phyloP scores from a whole-genome alignment of 2,113 vertebrate genomes.

The Xenus cinereus region DNA sequence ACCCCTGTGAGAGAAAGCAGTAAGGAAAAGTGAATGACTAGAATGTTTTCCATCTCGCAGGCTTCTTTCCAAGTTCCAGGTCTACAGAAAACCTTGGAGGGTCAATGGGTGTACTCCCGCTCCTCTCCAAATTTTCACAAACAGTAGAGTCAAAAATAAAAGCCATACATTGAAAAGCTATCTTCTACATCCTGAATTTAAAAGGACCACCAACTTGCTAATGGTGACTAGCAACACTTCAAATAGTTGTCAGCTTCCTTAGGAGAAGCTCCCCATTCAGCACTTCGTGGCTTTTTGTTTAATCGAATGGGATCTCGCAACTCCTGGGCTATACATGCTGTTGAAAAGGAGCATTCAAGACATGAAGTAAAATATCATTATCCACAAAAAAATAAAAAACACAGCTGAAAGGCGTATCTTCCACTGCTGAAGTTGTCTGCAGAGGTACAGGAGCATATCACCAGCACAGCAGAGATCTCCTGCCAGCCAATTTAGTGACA shows the following conservation, averaged over 20 bases:
- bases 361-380: not conserved
- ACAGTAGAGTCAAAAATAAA: not conserved
- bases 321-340: not conserved
- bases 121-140: not conserved
- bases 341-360: not conserved
- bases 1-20: conserved; percentile 74
- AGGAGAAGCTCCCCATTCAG: not conserved
- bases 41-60: not conserved
- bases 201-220: not conserved
- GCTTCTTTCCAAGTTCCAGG: not conserved
- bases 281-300: not conserved
- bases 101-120: accelerated
- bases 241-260: not conserved
- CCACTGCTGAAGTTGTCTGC: not conserved
- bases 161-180: not conserved
- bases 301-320: accelerated
- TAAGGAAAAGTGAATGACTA: not conserved
- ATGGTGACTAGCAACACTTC: not conserved
- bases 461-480: not conserved
- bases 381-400: not conserved
- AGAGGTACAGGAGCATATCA: not conserved
- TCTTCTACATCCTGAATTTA: not conserved
- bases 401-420: not conserved
- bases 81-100: not conserved
- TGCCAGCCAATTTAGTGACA: not conserved